A percentile compares a stretch with the other conserved stretches of the same genome.
Conservation (phyloP, 2,888 invertebrate species). For the Agrotis exclamationis region DNA sequence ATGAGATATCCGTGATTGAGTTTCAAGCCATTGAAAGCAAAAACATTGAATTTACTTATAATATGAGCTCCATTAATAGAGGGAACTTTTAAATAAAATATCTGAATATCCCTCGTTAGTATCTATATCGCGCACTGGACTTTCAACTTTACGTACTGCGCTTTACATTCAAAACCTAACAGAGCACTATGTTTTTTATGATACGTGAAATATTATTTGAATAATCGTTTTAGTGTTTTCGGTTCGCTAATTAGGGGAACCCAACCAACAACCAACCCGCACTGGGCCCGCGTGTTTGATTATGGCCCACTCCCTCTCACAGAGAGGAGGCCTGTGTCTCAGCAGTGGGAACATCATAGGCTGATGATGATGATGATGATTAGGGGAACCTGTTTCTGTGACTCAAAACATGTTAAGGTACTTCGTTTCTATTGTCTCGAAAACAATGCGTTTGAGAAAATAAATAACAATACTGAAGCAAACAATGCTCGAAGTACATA, state of each 20-base stretch:
- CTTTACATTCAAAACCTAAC: background rate
- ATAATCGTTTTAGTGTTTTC: constrained; percentile 5
- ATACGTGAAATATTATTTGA: background rate
- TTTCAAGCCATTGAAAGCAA: background rate
- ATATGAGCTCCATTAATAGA: too few relatives aligned
- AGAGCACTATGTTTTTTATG: background rate
- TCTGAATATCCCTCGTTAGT: background rate
- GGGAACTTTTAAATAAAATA: background rate
- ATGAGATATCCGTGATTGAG: background rate
- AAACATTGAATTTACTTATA: background rate
- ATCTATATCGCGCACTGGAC: background rate
- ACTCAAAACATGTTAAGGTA: constrained; percentile 17
- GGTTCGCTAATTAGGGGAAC: constrained; percentile 8
- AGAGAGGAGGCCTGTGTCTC: too few relatives aligned
- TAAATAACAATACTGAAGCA: constrained; percentile 43
- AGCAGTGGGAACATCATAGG: too few relatives aligned
- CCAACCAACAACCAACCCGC: too few relatives aligned
- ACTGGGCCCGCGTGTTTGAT: too few relatives aligned
- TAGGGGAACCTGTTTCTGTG: constrained; percentile 4
- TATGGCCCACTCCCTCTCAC: too few relatives aligned
- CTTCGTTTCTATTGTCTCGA: constrained; percentile 29
- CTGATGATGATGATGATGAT: too few relatives aligned
- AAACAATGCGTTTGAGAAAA: constrained; percentile 37
- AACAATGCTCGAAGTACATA: constrained; percentile 34
- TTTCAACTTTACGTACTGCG: background rate